Evolutionary conservation across 2,797 vertebrate species (phyloP).

Genomic region (Pseudochirops cupreus): DNA sequence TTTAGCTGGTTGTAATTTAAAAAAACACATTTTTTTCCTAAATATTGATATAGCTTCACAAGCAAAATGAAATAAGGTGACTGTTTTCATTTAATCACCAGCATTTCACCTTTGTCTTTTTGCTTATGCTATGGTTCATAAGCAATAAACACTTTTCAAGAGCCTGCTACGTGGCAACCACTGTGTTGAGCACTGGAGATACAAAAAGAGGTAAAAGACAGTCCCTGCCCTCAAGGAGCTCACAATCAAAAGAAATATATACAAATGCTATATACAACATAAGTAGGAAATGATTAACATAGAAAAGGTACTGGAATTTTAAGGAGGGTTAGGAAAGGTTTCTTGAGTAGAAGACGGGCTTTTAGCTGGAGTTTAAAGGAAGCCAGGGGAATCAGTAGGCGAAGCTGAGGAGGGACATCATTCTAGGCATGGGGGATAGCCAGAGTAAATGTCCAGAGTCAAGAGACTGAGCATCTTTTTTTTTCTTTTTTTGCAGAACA

Average conservation of each 20-base stretch:
- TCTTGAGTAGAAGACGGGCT: neutral
- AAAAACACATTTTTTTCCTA: neutral
- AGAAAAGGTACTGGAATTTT: neutral
- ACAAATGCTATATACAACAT: neutral
- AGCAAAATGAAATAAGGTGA: neutral
- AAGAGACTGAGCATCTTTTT: neutral
- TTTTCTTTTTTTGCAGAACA: neutral
- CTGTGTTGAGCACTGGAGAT: neutral
- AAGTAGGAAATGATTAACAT: neutral
- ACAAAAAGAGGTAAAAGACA: neutral
- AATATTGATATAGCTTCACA: neutral
- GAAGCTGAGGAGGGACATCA: neutral
- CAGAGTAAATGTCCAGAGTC: neutral
- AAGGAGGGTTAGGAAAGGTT: neutral
- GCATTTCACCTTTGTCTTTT: neutral
- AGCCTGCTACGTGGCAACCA: neutral
- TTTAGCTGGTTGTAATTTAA: neutral
- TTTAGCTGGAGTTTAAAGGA: neutral
- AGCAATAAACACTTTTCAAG: neutral
- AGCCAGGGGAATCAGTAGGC: neutral
- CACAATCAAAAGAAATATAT: neutral
- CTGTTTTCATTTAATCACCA: neutral
- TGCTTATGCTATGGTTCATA: neutral
- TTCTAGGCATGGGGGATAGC: neutral
- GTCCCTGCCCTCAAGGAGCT: neutral